Evolutionary conservation across 2,888 invertebrate species (phyloP).

Genomic region (Catocala sponsa): DNA sequence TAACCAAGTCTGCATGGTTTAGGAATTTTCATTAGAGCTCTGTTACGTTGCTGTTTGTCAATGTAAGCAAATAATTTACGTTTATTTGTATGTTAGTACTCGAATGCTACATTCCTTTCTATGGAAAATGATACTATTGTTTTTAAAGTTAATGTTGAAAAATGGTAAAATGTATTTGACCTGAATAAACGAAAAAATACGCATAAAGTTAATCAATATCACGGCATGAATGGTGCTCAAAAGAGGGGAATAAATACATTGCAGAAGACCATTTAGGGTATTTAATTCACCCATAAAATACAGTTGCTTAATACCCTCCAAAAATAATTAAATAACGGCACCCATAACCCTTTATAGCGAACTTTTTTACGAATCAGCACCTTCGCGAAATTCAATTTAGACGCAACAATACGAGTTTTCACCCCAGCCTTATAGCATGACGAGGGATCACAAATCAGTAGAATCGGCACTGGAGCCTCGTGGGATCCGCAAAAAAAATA

Average conservation of each 20-base stretch:
- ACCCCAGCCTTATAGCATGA: conserved; percentile 69
- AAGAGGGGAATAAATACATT: too few relatives aligned
- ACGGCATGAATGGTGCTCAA: too few relatives aligned
- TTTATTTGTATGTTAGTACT: background rate
- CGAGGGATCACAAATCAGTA: conserved; percentile 76
- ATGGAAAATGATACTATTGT: too few relatives aligned
- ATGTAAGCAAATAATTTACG: background rate
- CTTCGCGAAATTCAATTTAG: conserved; percentile 66
- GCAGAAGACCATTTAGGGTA: too few relatives aligned
- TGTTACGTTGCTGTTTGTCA: conserved; percentile 4
- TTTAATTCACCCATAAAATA: background rate
- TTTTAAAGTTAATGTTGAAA: too few relatives aligned
- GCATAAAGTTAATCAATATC: too few relatives aligned
- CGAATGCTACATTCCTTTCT: background rate
- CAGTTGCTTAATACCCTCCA: background rate
- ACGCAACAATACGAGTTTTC: conserved; percentile 67
- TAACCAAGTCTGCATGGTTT: conserved; percentile 1
- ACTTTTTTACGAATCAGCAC: conserved; percentile 19
- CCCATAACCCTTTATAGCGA: conserved; percentile 4
- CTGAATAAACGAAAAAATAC: too few relatives aligned
- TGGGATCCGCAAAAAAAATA: conserved; percentile 73
- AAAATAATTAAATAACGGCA: conserved; percentile 6
- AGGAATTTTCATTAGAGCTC: conserved; percentile 40
- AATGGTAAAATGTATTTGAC: too few relatives aligned
- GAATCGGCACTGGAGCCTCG: conserved; percentile 64